Conservation (phyloP, 2,888 invertebrate species). For the Sphinx pinastri region DNA sequence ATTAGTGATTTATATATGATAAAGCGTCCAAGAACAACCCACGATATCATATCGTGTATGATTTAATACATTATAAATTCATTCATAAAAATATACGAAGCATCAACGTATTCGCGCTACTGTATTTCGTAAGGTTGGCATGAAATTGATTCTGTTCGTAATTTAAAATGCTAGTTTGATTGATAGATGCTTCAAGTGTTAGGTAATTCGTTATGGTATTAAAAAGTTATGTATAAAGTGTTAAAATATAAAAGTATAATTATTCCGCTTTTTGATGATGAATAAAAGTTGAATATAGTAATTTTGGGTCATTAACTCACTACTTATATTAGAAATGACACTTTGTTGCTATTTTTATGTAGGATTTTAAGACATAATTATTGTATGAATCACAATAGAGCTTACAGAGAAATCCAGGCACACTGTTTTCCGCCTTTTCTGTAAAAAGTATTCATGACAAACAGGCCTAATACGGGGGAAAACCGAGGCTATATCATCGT, state of each 20-base stretch:
- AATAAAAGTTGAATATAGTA: no score
- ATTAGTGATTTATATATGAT: constrained; percentile 80
- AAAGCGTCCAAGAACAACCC: constrained; percentile 64
- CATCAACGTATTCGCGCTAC: constrained; percentile 31
- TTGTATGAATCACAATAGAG: no score
- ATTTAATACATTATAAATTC: constrained; percentile 49
- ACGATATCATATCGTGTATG: constrained; percentile 61
- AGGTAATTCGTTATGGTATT: neutral
- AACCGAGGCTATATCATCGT: no score
- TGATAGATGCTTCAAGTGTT: neutral
- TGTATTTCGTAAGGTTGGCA: constrained; percentile 12
- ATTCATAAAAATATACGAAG: constrained; percentile 37
- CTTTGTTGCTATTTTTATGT: no score
- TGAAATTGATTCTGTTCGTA: constrained; percentile 10
- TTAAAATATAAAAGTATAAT: neutral
- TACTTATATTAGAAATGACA: no score
- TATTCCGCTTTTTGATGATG: neutral
- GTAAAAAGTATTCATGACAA: neutral
- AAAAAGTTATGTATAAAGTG: neutral
- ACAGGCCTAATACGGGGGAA: no score
- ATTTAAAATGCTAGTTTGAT: constrained; percentile 1
- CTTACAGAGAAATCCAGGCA: no score
- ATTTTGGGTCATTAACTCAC: no score
- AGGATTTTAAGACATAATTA: no score
- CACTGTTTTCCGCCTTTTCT: neutral